Percentiles rank a stretch among this genome's conserved stretches.
phyloP scores from a whole-genome alignment of 2,888 invertebrate species.

The Heliconius ismenius region DNA sequence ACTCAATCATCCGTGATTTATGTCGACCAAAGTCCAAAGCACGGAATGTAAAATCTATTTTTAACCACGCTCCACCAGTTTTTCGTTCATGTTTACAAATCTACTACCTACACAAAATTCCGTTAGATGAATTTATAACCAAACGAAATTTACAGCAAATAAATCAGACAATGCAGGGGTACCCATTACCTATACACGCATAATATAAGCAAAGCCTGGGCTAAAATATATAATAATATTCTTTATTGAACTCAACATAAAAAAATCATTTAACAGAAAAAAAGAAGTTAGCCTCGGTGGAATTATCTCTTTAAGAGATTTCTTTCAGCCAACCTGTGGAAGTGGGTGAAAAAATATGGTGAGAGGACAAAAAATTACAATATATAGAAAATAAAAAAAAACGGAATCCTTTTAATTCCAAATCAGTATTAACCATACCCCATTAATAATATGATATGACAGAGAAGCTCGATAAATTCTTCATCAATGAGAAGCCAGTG shows the following conservation, averaged over 20 bases:
- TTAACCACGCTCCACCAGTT: constrained; percentile 25
- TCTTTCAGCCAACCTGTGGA: too few species aligned
- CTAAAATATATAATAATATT: neutral
- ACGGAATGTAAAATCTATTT: constrained; percentile 34
- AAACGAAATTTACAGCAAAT: neutral
- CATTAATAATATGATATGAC: constrained; percentile 37
- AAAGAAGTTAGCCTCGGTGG: too few species aligned
- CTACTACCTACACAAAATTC: constrained; percentile 3
- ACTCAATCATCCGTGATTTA: constrained; percentile 29
- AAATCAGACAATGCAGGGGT: neutral
- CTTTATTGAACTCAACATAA: too few species aligned
- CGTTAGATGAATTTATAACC: constrained; percentile 1
- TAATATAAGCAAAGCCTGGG: neutral
- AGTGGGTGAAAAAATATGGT: too few species aligned
- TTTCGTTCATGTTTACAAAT: constrained; percentile 25
- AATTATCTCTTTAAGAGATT: too few species aligned
- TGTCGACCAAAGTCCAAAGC: constrained; percentile 35
- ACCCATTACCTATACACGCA: neutral
- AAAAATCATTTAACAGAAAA: too few species aligned
- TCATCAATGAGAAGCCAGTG: constrained; percentile 44
- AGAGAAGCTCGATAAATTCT: constrained; percentile 59
- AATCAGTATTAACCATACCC: constrained; percentile 29
- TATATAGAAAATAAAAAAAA: too few species aligned
- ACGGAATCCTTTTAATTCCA: neutral
- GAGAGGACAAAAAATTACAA: too few species aligned